Evolutionary conservation across 2,113 vertebrate genomes (phyloP).

Genomic region (Apeltes quadracus): DNA sequence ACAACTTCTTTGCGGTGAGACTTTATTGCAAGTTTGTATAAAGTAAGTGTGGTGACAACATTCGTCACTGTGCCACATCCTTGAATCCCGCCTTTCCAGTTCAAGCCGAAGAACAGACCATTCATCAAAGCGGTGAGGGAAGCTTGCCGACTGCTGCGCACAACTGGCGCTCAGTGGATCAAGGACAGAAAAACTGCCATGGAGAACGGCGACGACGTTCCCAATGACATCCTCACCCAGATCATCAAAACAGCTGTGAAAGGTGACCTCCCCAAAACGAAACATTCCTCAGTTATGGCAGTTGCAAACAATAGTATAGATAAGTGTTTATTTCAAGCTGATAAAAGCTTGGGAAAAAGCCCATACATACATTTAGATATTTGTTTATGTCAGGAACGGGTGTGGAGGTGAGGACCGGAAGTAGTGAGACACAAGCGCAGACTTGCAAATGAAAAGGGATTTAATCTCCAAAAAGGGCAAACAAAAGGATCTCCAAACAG

Average conservation of each 20-base stretch:
- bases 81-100: constrained; percentile 56
- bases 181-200: constrained; percentile 81
- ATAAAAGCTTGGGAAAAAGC: background rate
- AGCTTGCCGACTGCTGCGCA: constrained; percentile 82
- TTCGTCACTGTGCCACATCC: background rate
- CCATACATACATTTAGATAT: too few relatives aligned
- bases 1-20: constrained; percentile 74
- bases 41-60: constrained; percentile 32
- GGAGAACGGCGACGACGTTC: constrained; percentile 78
- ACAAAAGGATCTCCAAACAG: too few relatives aligned
- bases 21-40: background rate
- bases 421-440: too few relatives aligned
- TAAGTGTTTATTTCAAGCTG: background rate
- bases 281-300: background rate
- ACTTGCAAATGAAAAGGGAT: too few relatives aligned
- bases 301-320: background rate
- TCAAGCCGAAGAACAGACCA: constrained; percentile 79
- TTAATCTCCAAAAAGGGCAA: too few relatives aligned
- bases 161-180: constrained; percentile 85
- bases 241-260: constrained; percentile 85
- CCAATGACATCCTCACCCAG: constrained; percentile 88
- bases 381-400: too few relatives aligned
- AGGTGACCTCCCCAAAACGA: constrained; percentile 30
- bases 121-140: constrained; percentile 81
- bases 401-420: too few relatives aligned